Evolutionary conservation across 2,797 vertebrate genomes (phyloP).

Genomic region (Danio aesculapii): DNA sequence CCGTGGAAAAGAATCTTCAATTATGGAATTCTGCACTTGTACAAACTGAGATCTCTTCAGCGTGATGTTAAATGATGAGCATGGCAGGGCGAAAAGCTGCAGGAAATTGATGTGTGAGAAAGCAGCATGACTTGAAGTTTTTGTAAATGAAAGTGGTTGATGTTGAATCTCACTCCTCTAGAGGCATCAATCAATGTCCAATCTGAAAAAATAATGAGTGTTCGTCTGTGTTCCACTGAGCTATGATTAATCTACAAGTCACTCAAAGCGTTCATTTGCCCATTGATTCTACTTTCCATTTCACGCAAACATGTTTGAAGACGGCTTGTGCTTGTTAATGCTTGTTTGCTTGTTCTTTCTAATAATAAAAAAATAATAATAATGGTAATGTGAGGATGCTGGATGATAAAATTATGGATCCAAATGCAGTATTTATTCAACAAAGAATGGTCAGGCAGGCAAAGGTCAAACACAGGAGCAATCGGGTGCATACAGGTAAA

Average conservation of each 20-base stretch:
- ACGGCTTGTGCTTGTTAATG: neutral
- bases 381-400: too few species aligned
- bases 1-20: conserved; percentile 14
- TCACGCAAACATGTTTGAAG: conserved; percentile 24
- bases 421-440: too few species aligned
- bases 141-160: conserved; percentile 24
- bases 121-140: conserved; percentile 25
- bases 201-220: conserved; percentile 31
- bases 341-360: neutral
- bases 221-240: conserved; percentile 11
- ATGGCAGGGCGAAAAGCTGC: conserved; percentile 5
- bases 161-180: neutral
- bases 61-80: conserved; percentile 17
- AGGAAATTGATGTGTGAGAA: conserved; percentile 27
- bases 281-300: conserved; percentile 21
- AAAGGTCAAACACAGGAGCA: too few species aligned
- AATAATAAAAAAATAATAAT: too few species aligned
- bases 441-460: too few species aligned
- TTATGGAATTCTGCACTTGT: conserved; percentile 8
- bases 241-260: conserved; percentile 21
- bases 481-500: too few species aligned
- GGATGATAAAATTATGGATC: too few species aligned
- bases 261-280: conserved; percentile 19
- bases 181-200: conserved; percentile 43
- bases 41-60: conserved; percentile 4